These are phyloP conservation scores for Coracias cyanogaster DNA, from an alignment of 2,797 vertebrate species.

Conservation along the genomic window DNA sequence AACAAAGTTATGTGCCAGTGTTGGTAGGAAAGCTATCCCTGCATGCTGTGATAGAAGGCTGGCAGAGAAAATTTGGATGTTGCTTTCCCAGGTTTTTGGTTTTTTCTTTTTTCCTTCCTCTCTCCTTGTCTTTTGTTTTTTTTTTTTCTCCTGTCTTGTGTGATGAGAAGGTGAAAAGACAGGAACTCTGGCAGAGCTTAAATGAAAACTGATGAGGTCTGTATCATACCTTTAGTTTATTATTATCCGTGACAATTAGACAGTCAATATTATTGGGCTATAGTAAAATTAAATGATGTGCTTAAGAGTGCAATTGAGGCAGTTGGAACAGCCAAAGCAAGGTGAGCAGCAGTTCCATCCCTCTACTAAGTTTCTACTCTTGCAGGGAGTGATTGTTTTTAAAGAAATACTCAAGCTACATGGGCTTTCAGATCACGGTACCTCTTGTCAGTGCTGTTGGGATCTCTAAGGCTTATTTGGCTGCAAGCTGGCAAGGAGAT, in stretches of 20 bases:
- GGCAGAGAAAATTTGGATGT: neutral
- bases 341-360: neutral
- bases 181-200: neutral
- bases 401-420: neutral
- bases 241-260: neutral
- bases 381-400: rapidly evolving
- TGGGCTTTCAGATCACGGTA: neutral
- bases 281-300: neutral
- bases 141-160: neutral
- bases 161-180: neutral
- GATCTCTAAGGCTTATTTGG: neutral
- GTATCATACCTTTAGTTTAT: neutral
- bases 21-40: neutral
- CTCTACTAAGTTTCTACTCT: neutral
- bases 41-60: neutral
- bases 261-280: neutral
- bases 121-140: neutral
- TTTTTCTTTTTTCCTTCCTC: neutral
- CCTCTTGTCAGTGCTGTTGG: neutral
- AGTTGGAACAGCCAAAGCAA: neutral
- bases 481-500: neutral
- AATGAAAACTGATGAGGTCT: neutral
- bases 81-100: neutral
- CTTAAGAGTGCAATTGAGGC: neutral
- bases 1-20: neutral